Evolutionary conservation across 2,888 invertebrate species (phyloP).

Genomic region (Agrotis exclamationis): DNA sequence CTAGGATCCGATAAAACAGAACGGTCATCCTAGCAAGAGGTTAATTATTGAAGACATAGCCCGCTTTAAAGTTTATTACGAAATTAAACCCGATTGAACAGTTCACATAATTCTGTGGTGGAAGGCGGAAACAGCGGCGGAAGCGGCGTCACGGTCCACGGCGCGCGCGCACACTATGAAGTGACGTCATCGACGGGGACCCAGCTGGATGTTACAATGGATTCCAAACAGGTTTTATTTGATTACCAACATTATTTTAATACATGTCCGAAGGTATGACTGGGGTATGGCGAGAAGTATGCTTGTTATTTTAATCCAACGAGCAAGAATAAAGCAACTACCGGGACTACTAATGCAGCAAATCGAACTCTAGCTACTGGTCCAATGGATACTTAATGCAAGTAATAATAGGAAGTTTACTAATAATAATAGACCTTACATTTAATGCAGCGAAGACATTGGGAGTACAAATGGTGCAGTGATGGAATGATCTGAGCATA

Average conservation of each 20-base stretch:
- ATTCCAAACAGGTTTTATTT: slow-evolving; percentile 60
- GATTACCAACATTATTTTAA: slow-evolving; percentile 49
- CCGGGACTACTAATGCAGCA: background rate
- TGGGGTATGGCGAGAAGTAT: background rate
- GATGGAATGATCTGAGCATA: background rate
- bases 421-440: too few species aligned
- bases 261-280: background rate
- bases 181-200: slow-evolving; percentile 81
- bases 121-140: slow-evolving; percentile 88
- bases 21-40: slow-evolving; percentile 25
- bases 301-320: background rate
- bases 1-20: slow-evolving; percentile 30
- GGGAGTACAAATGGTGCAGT: background rate
- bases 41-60: slow-evolving; percentile 42
- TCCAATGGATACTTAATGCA: background rate
- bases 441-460: background rate
- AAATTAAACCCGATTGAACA: slow-evolving; percentile 82
- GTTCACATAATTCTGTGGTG: slow-evolving; percentile 84
- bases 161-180: slow-evolving; percentile 80
- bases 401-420: slow-evolving; percentile 7
- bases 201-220: slow-evolving; percentile 68
- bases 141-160: slow-evolving; percentile 87
- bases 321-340: background rate
- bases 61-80: slow-evolving; percentile 67
- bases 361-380: slow-evolving; percentile 4